Evolutionary conservation across 2,113 vertebrate species (phyloP), one percentile per base, ranked within the genome.

Genomic region (Cariama cristata): DNA sequence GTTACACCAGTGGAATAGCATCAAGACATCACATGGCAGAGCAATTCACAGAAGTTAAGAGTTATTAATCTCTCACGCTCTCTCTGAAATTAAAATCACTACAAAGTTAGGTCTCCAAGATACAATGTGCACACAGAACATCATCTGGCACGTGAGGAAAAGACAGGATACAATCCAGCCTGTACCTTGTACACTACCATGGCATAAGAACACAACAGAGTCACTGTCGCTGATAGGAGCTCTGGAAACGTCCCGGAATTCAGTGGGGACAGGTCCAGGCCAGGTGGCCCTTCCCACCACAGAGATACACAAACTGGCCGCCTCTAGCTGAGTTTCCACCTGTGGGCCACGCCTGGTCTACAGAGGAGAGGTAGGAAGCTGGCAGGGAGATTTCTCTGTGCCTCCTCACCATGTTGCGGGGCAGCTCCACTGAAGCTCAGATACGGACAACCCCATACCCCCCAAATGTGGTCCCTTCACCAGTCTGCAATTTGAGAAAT

Each of bases 171-270:
- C 8, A 47, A 32, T 9, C 47, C 38, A 86, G 27, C 3, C 47
- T 1, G 0, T 28, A 16, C 47, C 52, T 9, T 20, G 35, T 16
- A 14, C 22, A 1, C 14, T 14, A n/a, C 28, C 8, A 16, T 0
- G 11, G 30, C 14, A 6, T 24, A 44, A 67, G 38, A 66, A 82
- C 74, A 66, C 1, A 3, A 9, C 16, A 24, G 9, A 56, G 9
- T 27, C 20, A 19, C 40, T 33, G 33, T 6, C 3, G 1, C 42
- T 38, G 33, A 67, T 2, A 3, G 11, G 5, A 42, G 14, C 0
- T 1, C 56, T 66, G 35, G 50, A 75, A 91, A 53, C 0, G 0
- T 14, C 27, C 62, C 28, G 22, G 11, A 73, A 60, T 40, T 47
- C 15, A 7, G 22, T 14, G 12, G 40, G 44, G 19, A 3, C 18